Evolutionary conservation across 2,113 vertebrate genomes (phyloP), one percentile per base, ranked within the genome.

Genomic region (Tringa solitaria): DNA sequence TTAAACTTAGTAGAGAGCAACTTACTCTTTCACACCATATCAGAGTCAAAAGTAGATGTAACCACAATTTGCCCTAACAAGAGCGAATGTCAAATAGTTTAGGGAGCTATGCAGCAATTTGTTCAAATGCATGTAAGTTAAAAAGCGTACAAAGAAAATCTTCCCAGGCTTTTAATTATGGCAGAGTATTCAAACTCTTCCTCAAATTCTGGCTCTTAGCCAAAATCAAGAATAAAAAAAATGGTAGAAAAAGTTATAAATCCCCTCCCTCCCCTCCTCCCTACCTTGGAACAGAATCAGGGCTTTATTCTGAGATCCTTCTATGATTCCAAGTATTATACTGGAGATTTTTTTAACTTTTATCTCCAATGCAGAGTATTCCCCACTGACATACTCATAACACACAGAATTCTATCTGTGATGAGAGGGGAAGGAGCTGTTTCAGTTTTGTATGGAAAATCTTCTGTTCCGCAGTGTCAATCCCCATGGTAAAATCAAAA

Each of bases 11-110:
- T 30, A 10, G 70, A 75, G 56, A 91, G 76, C 59, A 61, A 48
- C 69, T 91, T 63, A 41, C 13, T 90, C 41, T 93, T 96, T 92
- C 87, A 84, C 27, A 81, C 93, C 78, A 23, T 48, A 82, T 76
- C 54, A 64, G 41, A 79, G 79, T 75, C 89, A 85, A 84, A 95
- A 88, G 89, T 56, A 93, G 87, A 84, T 53, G 65, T 84, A 94
- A 76, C 85, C 30, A 59, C 83, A 79, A 35, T 74, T 87, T 45
- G 37, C 35, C 60, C 83, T 84, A 78, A 92, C 35, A 79, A 94
- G 35, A 94, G 67, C 43, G 74, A 76, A 81, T 39, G 43, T 65
- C 77, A 87, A 82, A 56, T 69, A 33, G 35, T 26, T 89, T 48
- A 61, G 30, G 57, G 48, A 91, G 22, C 57, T 90, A 32, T 18